Percentiles rank a stretch among this genome's conserved stretches.
phyloP scores from a whole-genome alignment of 2,888 invertebrate genomes.

The Pterostichus madidus region DNA sequence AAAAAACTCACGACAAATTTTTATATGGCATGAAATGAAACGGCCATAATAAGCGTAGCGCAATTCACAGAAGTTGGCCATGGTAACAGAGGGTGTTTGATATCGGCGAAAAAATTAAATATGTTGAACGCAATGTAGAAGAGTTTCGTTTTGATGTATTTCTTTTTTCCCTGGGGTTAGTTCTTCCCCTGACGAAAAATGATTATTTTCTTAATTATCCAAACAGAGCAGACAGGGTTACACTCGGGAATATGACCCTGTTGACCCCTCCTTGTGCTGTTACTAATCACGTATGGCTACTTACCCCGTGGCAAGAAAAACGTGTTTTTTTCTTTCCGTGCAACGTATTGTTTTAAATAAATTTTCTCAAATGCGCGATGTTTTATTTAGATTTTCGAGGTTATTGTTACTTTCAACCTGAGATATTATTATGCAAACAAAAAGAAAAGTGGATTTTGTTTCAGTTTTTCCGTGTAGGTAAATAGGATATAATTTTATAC shows the following conservation, averaged over 20 bases:
- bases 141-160: slow-evolving; percentile 48
- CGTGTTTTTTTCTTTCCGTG: slow-evolving; percentile 37
- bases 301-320: slow-evolving; percentile 37
- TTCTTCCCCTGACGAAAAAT: slow-evolving; percentile 53
- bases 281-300: slow-evolving; percentile 38
- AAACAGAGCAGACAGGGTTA: slow-evolving; percentile 47
- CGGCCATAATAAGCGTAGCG: too few relatives aligned
- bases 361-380: slow-evolving; percentile 22
- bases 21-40: too few relatives aligned
- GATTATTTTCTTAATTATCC: slow-evolving; percentile 65
- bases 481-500: slow-evolving; percentile 59
- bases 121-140: not conserved
- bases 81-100: too few relatives aligned
- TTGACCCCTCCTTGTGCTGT: slow-evolving; percentile 18
- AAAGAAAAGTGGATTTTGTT: slow-evolving; percentile 55
- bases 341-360: slow-evolving; percentile 19
- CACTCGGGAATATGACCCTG: slow-evolving; percentile 50
- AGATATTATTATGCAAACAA: slow-evolving; percentile 53
- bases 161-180: slow-evolving; percentile 40
- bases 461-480: slow-evolving; percentile 51
- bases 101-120: too few relatives aligned
- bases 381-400: slow-evolving; percentile 49
- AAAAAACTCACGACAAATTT: too few relatives aligned
- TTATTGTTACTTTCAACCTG: slow-evolving; percentile 38
- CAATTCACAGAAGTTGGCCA: too few relatives aligned